phyloP scores from a whole-genome alignment of 2,113 vertebrate species.

The Eclectus roratus region DNA sequence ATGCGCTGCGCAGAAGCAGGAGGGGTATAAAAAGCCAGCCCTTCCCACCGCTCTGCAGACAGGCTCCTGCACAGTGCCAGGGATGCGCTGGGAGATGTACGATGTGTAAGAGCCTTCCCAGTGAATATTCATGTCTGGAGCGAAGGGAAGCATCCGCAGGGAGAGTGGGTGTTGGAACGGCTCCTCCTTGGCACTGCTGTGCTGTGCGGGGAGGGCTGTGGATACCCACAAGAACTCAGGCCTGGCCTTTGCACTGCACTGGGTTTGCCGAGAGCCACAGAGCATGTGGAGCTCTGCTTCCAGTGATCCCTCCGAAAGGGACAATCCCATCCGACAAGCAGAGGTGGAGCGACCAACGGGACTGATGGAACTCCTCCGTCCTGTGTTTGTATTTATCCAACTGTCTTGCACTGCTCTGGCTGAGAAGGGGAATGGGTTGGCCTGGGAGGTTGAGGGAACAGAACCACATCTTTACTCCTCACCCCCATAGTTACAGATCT shows the following conservation, averaged over 20 bases:
- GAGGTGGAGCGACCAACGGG: conserved; percentile 16
- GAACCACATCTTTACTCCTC: neutral
- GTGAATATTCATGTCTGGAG: conserved; percentile 57
- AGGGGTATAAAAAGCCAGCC: neutral
- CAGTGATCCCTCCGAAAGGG: conserved; percentile 20
- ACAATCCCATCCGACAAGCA: conserved; percentile 39
- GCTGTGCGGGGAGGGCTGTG: conserved; percentile 17
- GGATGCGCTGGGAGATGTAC: conserved; percentile 46
- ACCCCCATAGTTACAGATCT: neutral
- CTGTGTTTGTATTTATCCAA: conserved; percentile 17
- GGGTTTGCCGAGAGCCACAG: conserved; percentile 20
- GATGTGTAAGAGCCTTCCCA: conserved; percentile 29
- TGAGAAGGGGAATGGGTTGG: neutral
- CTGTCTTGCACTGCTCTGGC: conserved; percentile 8
- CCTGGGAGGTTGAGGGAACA: neutral
- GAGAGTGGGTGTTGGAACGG: conserved; percentile 26
- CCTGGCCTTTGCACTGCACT: conserved; percentile 22
- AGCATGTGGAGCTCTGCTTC: conserved; percentile 25
- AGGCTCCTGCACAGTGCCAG: conserved; percentile 21
- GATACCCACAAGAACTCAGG: conserved; percentile 37
- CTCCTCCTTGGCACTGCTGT: neutral
- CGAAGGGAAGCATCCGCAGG: conserved; percentile 51
- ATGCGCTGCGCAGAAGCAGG: neutral
- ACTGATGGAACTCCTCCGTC: conserved; percentile 33
- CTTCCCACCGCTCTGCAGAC: conserved; percentile 12